Evolutionary conservation across 1,140 invertebrate genomes (phyloP).

Genomic region (Caenorhabditis brenneri): DNA sequence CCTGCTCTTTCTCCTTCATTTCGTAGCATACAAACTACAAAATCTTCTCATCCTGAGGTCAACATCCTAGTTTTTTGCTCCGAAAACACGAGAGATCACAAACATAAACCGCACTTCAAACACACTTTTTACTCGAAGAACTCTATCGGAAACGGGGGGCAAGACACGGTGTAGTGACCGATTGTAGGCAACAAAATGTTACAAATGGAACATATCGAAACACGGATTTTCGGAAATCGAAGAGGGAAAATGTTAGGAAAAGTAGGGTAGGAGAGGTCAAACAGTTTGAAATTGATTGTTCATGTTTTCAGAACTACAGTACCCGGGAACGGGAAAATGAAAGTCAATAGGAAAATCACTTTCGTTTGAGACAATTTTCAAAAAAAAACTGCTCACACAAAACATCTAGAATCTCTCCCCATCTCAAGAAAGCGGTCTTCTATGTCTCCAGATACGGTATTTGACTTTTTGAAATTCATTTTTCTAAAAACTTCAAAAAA

Average conservation of each 20-base stretch:
- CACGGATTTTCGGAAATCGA: background rate
- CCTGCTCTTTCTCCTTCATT: background rate
- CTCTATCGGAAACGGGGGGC: background rate
- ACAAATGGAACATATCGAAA: background rate
- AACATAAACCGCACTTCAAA: constrained; percentile 18
- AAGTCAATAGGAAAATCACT: too few relatives aligned
- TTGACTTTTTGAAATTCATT: too few relatives aligned
- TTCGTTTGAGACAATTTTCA: too few relatives aligned
- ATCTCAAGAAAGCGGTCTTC: too few relatives aligned
- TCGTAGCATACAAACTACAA: constrained; percentile 17
- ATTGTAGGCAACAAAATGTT: background rate
- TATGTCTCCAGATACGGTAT: too few relatives aligned
- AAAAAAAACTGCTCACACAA: too few relatives aligned
- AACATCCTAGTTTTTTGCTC: background rate
- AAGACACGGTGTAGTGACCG: background rate
- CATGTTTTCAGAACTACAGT: background rate
- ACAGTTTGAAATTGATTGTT: too few relatives aligned
- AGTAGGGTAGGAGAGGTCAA: background rate
- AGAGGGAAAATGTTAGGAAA: background rate
- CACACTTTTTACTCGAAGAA: background rate
- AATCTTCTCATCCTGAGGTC: background rate
- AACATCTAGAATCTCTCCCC: too few relatives aligned
- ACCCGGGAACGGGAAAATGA: too few relatives aligned
- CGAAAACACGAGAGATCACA: background rate
- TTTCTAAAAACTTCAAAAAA: background rate